These are phyloP conservation scores for Elaphurus davidianus DNA, from an alignment of 2,113 vertebrate species.

Conservation along the genomic window DNA sequence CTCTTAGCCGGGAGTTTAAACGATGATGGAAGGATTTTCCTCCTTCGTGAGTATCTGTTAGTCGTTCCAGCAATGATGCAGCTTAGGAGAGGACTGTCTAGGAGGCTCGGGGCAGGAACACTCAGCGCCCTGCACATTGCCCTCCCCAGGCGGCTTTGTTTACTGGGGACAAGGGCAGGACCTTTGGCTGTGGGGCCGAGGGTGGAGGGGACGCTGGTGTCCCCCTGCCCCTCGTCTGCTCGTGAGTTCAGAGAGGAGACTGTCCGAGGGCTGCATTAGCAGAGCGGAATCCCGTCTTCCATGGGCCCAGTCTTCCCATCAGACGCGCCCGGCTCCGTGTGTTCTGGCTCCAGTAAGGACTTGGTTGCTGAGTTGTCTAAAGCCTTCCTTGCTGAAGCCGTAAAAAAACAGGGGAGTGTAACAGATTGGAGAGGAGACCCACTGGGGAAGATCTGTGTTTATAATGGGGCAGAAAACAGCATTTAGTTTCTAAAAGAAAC, in stretches of 20 bases:
- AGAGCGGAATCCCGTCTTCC: neutral
- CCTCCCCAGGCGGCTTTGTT: accelerated
- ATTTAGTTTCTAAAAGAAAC: constrained; percentile 38
- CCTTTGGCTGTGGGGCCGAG: neutral
- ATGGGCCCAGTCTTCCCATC: accelerated
- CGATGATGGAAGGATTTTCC: accelerated
- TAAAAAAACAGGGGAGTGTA: accelerated
- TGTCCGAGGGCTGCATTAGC: neutral
- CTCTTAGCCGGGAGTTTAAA: accelerated
- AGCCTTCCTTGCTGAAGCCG: neutral
- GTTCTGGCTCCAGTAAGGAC: neutral
- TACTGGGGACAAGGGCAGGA: neutral
- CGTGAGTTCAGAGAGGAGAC: accelerated
- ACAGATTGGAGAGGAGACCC: neutral
- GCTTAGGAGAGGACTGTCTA: neutral
- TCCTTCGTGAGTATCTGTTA: accelerated
- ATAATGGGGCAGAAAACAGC: neutral
- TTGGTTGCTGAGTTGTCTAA: accelerated
- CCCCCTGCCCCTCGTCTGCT: no score
- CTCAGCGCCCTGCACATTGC: accelerated
- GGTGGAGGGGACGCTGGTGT: neutral
- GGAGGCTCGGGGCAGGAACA: neutral
- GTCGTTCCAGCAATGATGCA: accelerated
- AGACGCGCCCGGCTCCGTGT: accelerated
- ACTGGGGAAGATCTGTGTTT: neutral